Conservation (phyloP, 2,888 invertebrate species). For the Drosophila meridionalis region DNA sequence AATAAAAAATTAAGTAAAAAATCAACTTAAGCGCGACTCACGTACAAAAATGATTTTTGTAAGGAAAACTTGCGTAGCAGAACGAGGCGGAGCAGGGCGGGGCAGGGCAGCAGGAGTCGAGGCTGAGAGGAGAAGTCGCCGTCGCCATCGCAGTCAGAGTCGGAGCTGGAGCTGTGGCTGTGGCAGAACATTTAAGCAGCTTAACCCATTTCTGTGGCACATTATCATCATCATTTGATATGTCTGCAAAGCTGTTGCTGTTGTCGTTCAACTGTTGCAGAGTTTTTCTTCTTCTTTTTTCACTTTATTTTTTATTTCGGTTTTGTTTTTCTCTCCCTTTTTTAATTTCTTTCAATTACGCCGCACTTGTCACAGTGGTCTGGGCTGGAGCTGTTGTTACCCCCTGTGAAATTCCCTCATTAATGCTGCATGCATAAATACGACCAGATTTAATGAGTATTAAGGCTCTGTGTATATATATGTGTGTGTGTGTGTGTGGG, state of each 20-base stretch:
- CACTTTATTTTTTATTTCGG: conserved; percentile 8
- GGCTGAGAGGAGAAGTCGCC: background rate
- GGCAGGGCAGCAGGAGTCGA: background rate
- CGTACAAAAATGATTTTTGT: conserved; percentile 61
- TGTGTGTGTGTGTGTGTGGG: conserved; percentile 15
- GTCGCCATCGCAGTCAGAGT: background rate
- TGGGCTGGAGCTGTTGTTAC: background rate
- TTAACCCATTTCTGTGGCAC: conserved; percentile 79
- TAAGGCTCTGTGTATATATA: conserved; percentile 2
- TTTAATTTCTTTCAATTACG: conserved; percentile 78
- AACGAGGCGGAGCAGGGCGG: background rate
- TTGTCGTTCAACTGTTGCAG: conserved; percentile 59
- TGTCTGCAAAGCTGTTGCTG: conserved; percentile 30
- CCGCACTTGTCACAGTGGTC: conserved; percentile 67
- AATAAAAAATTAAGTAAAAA: background rate
- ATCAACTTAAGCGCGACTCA: conserved; percentile 46
- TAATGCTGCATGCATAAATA: conserved; percentile 55
- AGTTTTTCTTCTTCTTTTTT: conserved; percentile 31
- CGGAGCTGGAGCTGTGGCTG: background rate
- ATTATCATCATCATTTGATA: conserved; percentile 70
- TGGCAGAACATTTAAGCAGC: conserved; percentile 77
- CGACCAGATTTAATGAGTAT: conserved; percentile 36
- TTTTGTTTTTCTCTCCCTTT: background rate
- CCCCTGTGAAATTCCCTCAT: conserved; percentile 60
- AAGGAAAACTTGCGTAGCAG: conserved; percentile 17